Evolutionary conservation across 2,888 invertebrate species (phyloP).

Genomic region (Serrognathus titanus): DNA sequence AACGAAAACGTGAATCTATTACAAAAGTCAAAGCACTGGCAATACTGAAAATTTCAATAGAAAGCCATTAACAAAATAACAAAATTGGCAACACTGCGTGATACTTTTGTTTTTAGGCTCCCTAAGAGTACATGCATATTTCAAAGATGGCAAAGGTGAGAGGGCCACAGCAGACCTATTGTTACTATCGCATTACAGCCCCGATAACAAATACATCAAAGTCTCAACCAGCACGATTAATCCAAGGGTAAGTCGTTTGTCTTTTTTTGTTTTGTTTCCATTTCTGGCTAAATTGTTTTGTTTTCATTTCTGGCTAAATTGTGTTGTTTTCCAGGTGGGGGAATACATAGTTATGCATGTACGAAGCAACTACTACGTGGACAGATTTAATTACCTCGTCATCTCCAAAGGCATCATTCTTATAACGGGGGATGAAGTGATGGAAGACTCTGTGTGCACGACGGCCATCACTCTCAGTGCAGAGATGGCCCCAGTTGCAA

Average conservation of each 20-base stretch:
- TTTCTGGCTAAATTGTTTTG: conserved; percentile 11
- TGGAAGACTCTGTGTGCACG: conserved; percentile 73
- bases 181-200: conserved; percentile 76
- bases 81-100: too few relatives aligned
- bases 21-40: too few relatives aligned
- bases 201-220: conserved; percentile 77
- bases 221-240: conserved; percentile 80
- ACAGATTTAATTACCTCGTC: conserved; percentile 85
- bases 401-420: conserved; percentile 91
- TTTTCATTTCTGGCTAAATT: conserved; percentile 13
- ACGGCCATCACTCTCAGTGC: conserved; percentile 79
- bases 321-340: conserved; percentile 63
- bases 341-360: conserved; percentile 95
- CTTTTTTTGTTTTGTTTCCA: conserved; percentile 8
- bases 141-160: conserved; percentile 66
- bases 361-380: conserved; percentile 84
- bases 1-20: too few relatives aligned
- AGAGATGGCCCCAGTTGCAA: conserved; percentile 91
- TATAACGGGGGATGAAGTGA: conserved; percentile 78
- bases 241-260: conserved; percentile 58
- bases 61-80: too few relatives aligned
- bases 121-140: conserved; percentile 60
- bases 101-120: not conserved
- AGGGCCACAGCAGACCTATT: conserved; percentile 66
- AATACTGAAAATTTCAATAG: too few relatives aligned